Conservation (phyloP, 1,140 invertebrate genomes). For the Pygmarrhopalites habei region DNA sequence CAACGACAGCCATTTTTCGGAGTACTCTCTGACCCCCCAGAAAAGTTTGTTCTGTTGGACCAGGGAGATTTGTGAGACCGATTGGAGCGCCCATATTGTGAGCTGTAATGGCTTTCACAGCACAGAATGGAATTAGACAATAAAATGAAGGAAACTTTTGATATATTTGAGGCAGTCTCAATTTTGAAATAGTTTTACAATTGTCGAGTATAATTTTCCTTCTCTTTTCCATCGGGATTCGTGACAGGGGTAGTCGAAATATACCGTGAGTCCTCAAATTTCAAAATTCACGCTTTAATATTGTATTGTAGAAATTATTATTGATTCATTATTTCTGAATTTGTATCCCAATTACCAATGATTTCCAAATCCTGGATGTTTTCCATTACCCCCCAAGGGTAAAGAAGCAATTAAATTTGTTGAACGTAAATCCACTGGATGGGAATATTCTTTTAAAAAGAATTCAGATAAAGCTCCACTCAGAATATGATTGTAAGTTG, state of each 20-base stretch:
- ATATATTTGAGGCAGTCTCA: neutral
- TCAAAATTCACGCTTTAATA: too few relatives aligned
- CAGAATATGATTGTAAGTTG: too few relatives aligned
- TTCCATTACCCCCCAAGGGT: too few relatives aligned
- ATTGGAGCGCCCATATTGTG: neutral
- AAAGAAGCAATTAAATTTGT: too few relatives aligned
- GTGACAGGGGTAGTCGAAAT: neutral
- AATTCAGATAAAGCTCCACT: too few relatives aligned
- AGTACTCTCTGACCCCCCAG: neutral
- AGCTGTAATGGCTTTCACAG: neutral
- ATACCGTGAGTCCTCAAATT: slow-evolving; percentile 2
- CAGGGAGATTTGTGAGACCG: neutral
- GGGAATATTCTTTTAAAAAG: too few relatives aligned
- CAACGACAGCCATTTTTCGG: neutral
- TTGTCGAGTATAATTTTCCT: neutral
- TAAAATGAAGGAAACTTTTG: neutral
- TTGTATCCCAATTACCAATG: too few relatives aligned
- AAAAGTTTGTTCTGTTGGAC: neutral
- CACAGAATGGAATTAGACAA: neutral
- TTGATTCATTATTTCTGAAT: too few relatives aligned
- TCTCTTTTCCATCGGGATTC: neutral
- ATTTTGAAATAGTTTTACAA: neutral
- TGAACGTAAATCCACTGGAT: too few relatives aligned
- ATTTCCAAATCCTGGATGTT: neutral
- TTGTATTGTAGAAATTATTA: too few relatives aligned